phyloP scores from a whole-genome alignment of 2,888 invertebrate genomes.

The Axea sp. region DNA sequence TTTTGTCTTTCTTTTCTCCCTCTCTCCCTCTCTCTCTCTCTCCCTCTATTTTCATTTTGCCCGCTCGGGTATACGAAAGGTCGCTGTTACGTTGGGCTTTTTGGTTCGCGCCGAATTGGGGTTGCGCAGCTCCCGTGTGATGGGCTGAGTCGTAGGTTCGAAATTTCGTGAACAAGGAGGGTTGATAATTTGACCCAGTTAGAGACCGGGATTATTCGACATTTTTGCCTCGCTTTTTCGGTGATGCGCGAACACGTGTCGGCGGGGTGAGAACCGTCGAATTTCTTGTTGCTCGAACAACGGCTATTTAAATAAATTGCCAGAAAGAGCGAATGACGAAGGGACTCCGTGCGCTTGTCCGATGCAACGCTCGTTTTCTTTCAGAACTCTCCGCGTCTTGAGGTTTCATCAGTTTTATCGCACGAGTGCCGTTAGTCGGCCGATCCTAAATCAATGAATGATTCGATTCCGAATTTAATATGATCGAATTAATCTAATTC shows the following conservation, averaged over 20 bases:
- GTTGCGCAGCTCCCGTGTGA: slow-evolving; percentile 17
- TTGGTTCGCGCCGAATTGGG: slow-evolving; percentile 15
- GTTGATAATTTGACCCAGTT: too few relatives aligned
- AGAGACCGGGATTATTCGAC: background rate
- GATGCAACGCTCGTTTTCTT: background rate
- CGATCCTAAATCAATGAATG: too few relatives aligned
- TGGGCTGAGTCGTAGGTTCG: slow-evolving; percentile 15
- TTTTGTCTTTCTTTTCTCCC: background rate
- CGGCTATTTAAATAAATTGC: slow-evolving; percentile 18
- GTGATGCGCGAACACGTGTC: background rate
- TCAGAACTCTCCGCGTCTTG: background rate
- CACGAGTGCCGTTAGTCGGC: too few relatives aligned
- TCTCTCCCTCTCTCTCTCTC: slow-evolving; percentile 2
- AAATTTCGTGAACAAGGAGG: slow-evolving; percentile 30
- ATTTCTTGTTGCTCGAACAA: slow-evolving; percentile 14
- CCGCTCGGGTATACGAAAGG: slow-evolving; percentile 11
- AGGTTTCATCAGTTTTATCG: slow-evolving; percentile 1
- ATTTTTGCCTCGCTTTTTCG: slow-evolving; percentile 22
- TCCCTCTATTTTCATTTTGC: background rate
- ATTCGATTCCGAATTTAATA: too few relatives aligned
- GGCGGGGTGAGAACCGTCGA: background rate
- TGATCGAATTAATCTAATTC: too few relatives aligned
- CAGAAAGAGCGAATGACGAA: background rate
- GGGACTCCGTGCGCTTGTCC: background rate
- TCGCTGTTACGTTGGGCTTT: slow-evolving; percentile 29